Conservation (phyloP, 2,113 vertebrate genomes). For the Hydropotes inermis region DNA sequence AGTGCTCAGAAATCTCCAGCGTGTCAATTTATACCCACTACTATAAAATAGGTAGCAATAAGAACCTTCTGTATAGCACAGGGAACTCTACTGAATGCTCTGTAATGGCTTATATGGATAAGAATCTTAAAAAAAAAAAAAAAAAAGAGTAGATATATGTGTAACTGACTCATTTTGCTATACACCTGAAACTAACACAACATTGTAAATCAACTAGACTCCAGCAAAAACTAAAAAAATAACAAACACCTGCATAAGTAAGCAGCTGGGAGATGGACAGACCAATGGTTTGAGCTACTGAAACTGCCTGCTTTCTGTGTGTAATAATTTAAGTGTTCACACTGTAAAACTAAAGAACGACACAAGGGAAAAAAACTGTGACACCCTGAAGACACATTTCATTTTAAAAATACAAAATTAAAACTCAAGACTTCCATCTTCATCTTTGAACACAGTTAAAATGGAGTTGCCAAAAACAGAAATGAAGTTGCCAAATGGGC, state of each 20-base stretch:
- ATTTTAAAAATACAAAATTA: slow-evolving; percentile 14
- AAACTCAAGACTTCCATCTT: neutral
- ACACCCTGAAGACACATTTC: neutral
- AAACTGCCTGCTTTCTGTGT: neutral
- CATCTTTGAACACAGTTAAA: slow-evolving; percentile 20
- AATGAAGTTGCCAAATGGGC: neutral
- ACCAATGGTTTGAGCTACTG: neutral
- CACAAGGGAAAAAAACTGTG: neutral
- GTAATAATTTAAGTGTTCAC: neutral
- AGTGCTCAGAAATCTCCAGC: neutral
- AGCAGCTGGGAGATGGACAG: neutral
- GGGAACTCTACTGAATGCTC: neutral
- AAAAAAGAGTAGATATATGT: neutral
- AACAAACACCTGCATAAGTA: neutral
- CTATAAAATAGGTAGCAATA: neutral
- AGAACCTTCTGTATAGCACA: neutral
- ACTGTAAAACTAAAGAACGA: neutral
- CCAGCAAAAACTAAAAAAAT: neutral
- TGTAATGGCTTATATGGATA: neutral
- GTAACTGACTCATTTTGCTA: neutral
- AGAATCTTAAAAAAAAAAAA: neutral
- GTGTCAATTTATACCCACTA: neutral
- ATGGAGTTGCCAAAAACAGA: neutral
- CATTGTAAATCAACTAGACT: neutral
- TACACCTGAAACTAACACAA: neutral